Conservation (phyloP, 2,888 invertebrate species). For the Dryococelus australis region DNA sequence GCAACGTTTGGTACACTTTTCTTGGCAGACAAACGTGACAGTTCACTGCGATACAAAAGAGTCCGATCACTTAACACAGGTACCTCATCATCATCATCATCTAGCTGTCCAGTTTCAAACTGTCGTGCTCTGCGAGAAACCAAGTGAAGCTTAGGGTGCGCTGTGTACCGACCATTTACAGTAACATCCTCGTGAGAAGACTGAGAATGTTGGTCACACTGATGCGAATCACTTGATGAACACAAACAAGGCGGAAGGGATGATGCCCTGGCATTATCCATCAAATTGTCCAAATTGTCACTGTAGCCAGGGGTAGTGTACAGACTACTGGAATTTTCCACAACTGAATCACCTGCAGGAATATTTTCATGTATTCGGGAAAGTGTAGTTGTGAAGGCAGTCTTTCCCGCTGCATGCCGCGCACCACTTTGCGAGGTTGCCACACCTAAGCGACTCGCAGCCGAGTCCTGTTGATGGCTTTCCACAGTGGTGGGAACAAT, state of each 20-base stretch:
- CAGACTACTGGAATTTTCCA: slow-evolving; percentile 4
- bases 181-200: slow-evolving; percentile 54
- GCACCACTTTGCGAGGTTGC: not conserved
- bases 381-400: slow-evolving; percentile 66
- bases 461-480: slow-evolving; percentile 39
- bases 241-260: slow-evolving; percentile 61
- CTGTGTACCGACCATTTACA: not conserved
- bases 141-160: slow-evolving; percentile 62
- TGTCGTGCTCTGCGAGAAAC: slow-evolving; percentile 78
- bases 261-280: slow-evolving; percentile 41
- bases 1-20: slow-evolving; percentile 78
- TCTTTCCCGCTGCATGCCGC: slow-evolving; percentile 44
- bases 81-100: slow-evolving; percentile 64
- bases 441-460: slow-evolving; percentile 48
- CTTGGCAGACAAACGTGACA: slow-evolving; percentile 66
- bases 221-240: not conserved
- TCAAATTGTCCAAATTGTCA: slow-evolving; percentile 26
- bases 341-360: slow-evolving; percentile 54
- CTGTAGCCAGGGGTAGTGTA: slow-evolving; percentile 29
- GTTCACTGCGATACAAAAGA: slow-evolving; percentile 63
- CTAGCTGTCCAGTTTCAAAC: slow-evolving; percentile 72
- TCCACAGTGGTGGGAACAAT: slow-evolving; percentile 34
- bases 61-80: slow-evolving; percentile 67
- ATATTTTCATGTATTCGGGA: slow-evolving; percentile 71
- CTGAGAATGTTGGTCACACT: slow-evolving; percentile 31